phyloP scores from a whole-genome alignment of 1,140 invertebrate species.

The Chelonus insularis region DNA sequence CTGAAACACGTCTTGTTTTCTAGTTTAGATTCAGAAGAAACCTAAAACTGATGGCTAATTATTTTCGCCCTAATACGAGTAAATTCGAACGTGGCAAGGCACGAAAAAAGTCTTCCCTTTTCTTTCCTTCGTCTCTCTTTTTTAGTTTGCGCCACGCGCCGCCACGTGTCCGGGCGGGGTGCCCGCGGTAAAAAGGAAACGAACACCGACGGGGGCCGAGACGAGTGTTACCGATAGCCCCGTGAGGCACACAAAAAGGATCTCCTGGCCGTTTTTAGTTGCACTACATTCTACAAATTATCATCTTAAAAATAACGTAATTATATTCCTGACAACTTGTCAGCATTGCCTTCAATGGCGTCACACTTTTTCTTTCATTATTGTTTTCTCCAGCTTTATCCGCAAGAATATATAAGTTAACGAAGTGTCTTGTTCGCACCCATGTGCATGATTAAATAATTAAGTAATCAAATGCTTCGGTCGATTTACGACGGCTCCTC shows the following conservation, averaged over 20 bases:
- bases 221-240: constrained; percentile 51
- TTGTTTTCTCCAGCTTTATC: neutral
- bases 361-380: neutral
- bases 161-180: constrained; percentile 50
- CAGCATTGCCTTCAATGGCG: neutral
- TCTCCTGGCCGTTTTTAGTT: constrained; percentile 6
- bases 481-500: constrained; percentile 26
- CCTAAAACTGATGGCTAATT: constrained; percentile 61
- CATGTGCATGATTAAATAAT: constrained; percentile 26
- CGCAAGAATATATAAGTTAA: neutral
- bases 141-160: constrained; percentile 59
- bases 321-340: constrained; percentile 17
- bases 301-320: constrained; percentile 33
- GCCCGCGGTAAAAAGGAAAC: constrained; percentile 46
- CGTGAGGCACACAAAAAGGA: constrained; percentile 10
- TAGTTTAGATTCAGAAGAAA: constrained; percentile 41
- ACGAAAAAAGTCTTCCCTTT: constrained; percentile 21
- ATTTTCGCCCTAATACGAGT: constrained; percentile 42
- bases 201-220: constrained; percentile 35
- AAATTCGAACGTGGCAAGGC: constrained; percentile 14
- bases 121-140: constrained; percentile 32
- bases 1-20: neutral
- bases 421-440: constrained; percentile 13
- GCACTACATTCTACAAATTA: constrained; percentile 27
- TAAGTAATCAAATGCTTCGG: constrained; percentile 28